phyloP scores from a whole-genome alignment of 2,113 vertebrate genomes.

The Phrynosoma blainvillii region DNA sequence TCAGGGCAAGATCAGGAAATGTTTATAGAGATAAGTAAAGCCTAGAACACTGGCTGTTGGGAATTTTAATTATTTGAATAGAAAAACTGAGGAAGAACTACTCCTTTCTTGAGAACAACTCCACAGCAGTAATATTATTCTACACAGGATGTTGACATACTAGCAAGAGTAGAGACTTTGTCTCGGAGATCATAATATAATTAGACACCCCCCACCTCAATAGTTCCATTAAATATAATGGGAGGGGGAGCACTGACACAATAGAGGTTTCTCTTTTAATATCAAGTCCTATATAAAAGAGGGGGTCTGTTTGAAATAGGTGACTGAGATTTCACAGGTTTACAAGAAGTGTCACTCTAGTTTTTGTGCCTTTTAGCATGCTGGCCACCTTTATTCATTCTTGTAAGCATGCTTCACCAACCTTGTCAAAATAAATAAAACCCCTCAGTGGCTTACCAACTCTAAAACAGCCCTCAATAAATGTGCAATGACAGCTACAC shows the following conservation, averaged over 20 bases:
- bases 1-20: conserved; percentile 39
- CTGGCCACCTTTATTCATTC: conserved; percentile 6
- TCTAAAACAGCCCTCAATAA: background rate
- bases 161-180: conserved; percentile 36
- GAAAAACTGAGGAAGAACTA: conserved; percentile 31
- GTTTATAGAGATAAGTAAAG: conserved; percentile 43
- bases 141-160: conserved; percentile 35
- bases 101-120: conserved; percentile 28
- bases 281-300: background rate
- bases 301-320: background rate
- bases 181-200: conserved; percentile 30
- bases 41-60: conserved; percentile 24
- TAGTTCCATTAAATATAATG: conserved; percentile 10
- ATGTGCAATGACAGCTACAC: background rate
- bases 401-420: conserved; percentile 19
- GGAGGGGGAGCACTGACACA: background rate
- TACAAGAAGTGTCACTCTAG: background rate
- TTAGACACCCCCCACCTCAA: conserved; percentile 2
- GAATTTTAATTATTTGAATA: conserved; percentile 33
- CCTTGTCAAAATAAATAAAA: conserved; percentile 29
- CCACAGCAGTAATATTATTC: conserved; percentile 23
- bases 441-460: background rate
- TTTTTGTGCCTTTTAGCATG: background rate
- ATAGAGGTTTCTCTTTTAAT: conserved; percentile 10
- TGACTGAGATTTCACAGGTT: conserved; percentile 10